These are phyloP conservation scores for Drosophila prosaltans DNA, from an alignment of 1,140 invertebrate genomes.

Conservation along the genomic window DNA sequence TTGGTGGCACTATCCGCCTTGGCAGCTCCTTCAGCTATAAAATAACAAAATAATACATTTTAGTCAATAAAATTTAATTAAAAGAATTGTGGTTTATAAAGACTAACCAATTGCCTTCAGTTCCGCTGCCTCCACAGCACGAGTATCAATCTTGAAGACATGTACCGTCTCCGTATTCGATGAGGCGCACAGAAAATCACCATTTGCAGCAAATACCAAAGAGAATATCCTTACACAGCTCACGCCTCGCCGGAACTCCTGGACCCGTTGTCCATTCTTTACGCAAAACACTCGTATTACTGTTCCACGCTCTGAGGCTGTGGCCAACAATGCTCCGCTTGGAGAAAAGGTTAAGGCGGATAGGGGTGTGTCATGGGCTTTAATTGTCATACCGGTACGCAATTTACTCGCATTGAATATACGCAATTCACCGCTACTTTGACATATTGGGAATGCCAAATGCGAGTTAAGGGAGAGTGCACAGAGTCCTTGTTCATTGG, in stretches of 20 bases:
- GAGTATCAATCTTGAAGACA: constrained; percentile 92
- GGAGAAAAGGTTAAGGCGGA: constrained; percentile 97
- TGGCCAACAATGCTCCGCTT: constrained; percentile 94
- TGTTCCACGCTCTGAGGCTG: constrained; percentile 98
- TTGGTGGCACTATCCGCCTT: constrained; percentile 44
- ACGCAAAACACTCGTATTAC: constrained; percentile 98
- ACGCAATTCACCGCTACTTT: constrained; percentile 96
- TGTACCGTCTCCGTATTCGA: constrained; percentile 99
- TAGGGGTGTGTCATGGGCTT: constrained; percentile 97
- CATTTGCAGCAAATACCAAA: constrained; percentile 95
- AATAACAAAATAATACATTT: not conserved
- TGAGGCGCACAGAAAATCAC: constrained; percentile 94
- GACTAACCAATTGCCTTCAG: constrained; percentile 65
- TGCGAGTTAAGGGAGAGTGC: constrained; percentile 95
- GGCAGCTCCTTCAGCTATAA: constrained; percentile 63
- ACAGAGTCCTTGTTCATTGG: constrained; percentile 96
- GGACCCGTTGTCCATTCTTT: constrained; percentile 93
- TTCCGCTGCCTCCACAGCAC: constrained; percentile 68
- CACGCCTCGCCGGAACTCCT: constrained; percentile 97
- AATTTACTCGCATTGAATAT: constrained; percentile 98
- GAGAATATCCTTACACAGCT: constrained; percentile 97
- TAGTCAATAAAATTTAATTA: too few relatives aligned
- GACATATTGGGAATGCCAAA: constrained; percentile 98
- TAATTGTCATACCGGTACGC: constrained; percentile 96
- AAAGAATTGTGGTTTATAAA: not conserved